phyloP scores from a whole-genome alignment of 2,113 vertebrate species.

The Phoxinus phoxinus region DNA sequence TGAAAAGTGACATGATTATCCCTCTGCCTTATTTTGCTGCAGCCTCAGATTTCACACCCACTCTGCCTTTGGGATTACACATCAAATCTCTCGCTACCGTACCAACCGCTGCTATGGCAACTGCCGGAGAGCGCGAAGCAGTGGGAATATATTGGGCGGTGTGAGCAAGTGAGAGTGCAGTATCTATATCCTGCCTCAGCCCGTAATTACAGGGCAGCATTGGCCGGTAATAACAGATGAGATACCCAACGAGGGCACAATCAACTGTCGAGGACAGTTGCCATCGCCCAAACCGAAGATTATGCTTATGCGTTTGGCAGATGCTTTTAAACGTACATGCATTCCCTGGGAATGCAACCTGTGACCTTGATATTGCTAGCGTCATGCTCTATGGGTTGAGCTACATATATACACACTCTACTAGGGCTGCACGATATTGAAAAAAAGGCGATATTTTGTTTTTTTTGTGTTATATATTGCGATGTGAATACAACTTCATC shows the following conservation, averaged over 20 bases:
- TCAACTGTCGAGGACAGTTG: slow-evolving; percentile 3
- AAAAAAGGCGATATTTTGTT: no score
- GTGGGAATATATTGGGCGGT: slow-evolving; percentile 45
- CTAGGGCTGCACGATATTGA: no score
- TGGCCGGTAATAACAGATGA: slow-evolving; percentile 45
- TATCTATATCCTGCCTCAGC: slow-evolving; percentile 54
- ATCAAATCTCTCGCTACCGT: slow-evolving; percentile 68
- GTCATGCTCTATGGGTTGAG: no score
- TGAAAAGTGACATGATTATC: slow-evolving; percentile 24
- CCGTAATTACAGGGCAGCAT: slow-evolving; percentile 53
- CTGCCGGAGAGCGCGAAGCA: slow-evolving; percentile 65
- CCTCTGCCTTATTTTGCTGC: slow-evolving; percentile 56
- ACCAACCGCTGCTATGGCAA: slow-evolving; percentile 82
- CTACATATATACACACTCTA: no score
- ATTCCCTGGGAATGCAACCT: no score
- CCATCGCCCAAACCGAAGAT: slow-evolving; percentile 6
- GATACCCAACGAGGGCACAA: slow-evolving; percentile 35
- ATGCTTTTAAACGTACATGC: background rate
- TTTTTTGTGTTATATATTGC: no score
- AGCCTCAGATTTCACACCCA: slow-evolving; percentile 70
- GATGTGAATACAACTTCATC: no score
- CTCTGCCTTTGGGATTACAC: slow-evolving; percentile 73
- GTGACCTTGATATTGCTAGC: no score
- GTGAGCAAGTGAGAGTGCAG: slow-evolving; percentile 38
- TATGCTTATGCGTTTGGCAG: slow-evolving; percentile 8